Base-by-base conservation (phyloP, 2,888 invertebrate species). In the Agriopis leucophaearia region DNA sequence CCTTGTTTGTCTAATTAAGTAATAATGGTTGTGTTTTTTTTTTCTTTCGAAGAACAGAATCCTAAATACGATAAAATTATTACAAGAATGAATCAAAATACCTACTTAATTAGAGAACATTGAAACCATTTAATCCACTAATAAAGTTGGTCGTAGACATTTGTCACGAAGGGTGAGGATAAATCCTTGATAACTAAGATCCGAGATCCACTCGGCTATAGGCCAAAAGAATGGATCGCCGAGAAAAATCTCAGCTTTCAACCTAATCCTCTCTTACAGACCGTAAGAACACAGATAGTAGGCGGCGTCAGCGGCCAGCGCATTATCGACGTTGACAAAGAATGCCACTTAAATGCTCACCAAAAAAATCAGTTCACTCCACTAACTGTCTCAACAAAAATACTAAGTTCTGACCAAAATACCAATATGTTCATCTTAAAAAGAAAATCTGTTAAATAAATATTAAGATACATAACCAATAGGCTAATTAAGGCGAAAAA, bases 141-240 rank as follows among this genome's bases (percentile, higher is more conserved):
- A 80, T 79, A 78, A 78, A 76, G 63, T 71, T 71, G 55, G 57
- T 61, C 64, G 67, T 66, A 71, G 73, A 74, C 73, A 81, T 82
- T 81, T 79, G 78, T 81, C 76, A 77, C 73, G 54, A 47, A 65
- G 75, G 70, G 71, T 65, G 71, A 72, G 62, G 72, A 75, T 69
- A 64, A 67, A 70, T 70, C 69, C 71, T 76, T 76, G 78, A 80
- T 81, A 79, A 72, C 78, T 77, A 79, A 82, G 79, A 75, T 77
- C 78, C 70, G 66, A 77, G 78, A 85, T 78, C 79, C 76, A 82
- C 82, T 79, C 78, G 66, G 74, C 75, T 76, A 73, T 75, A 75
- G 75, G 68, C 79, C 74, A 77, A 80, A 80, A 82, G 78, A 85
- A 82, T 77, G 78, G 76, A 80, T 77, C 74, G 71, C 71, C 58